Conservation (phyloP, 2,888 invertebrate species). For the Hesperia comma region DNA sequence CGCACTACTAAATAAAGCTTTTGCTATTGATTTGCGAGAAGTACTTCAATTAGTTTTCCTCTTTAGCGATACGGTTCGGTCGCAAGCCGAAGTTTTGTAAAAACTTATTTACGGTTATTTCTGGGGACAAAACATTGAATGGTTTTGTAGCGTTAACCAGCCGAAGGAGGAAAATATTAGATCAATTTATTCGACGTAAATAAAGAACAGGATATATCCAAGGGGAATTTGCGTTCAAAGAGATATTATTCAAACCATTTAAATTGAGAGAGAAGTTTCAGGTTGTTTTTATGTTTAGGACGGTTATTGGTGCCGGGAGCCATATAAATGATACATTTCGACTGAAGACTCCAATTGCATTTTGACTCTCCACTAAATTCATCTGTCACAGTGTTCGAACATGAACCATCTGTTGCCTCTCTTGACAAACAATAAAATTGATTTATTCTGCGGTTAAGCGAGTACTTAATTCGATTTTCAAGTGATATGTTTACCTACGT, state of each 20-base stretch:
- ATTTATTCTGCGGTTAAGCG: conserved; percentile 32
- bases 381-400: conserved; percentile 32
- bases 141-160: conserved; percentile 36
- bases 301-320: conserved; percentile 11
- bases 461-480: conserved; percentile 29
- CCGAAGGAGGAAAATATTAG: conserved; percentile 40
- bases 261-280: conserved; percentile 14
- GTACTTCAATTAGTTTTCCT: conserved; percentile 61
- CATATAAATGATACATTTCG: conserved; percentile 9
- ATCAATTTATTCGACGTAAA: conserved; percentile 35
- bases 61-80: conserved; percentile 49
- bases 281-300: conserved; percentile 28
- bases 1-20: conserved; percentile 62
- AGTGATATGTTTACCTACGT: conserved; percentile 16
- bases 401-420: conserved; percentile 37
- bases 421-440: conserved; percentile 36
- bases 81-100: conserved; percentile 51
- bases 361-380: conserved; percentile 31
- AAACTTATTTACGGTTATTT: conserved; percentile 36
- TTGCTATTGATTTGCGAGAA: conserved; percentile 62
- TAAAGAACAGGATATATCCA: conserved; percentile 40
- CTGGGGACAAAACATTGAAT: conserved; percentile 38
- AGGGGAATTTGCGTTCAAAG: conserved; percentile 37
- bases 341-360: conserved; percentile 23
- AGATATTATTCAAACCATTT: conserved; percentile 28